Evolutionary conservation across 2,797 vertebrate genomes (phyloP).

Genomic region (Ispidina picta): DNA sequence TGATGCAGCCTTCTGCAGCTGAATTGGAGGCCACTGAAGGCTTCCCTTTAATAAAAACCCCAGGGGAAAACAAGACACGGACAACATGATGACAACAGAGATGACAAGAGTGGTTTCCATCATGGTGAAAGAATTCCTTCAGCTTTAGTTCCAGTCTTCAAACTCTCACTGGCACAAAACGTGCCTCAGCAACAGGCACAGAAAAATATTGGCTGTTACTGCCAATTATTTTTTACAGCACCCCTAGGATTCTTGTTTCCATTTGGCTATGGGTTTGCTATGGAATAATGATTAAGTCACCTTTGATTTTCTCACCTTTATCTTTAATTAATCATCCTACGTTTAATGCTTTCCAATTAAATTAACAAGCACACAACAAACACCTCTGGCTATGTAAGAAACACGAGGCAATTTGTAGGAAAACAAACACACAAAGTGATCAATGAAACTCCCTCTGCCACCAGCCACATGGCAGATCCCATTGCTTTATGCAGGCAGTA

Average conservation of each 20-base stretch:
- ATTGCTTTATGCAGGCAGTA: background rate
- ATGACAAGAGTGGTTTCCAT: constrained; percentile 5
- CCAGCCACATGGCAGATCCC: background rate
- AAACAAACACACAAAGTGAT: background rate
- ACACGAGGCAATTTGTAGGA: background rate
- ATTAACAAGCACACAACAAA: background rate
- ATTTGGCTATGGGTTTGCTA: background rate
- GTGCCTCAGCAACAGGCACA: background rate
- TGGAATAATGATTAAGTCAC: background rate
- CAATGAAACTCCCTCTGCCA: background rate
- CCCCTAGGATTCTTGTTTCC: background rate
- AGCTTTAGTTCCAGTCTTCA: background rate
- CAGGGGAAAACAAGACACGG: background rate
- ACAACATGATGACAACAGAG: background rate
- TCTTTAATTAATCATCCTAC: background rate
- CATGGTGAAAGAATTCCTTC: background rate
- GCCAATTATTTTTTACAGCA: background rate
- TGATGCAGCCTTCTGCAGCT: background rate
- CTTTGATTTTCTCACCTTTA: background rate
- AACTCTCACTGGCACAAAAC: background rate
- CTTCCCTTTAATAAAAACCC: background rate
- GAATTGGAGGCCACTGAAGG: background rate
- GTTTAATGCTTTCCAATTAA: background rate
- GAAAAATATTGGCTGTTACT: background rate
- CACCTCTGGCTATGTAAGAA: background rate